phyloP scores from a whole-genome alignment of 2,113 vertebrate species.

The Tapirus terrestris region DNA sequence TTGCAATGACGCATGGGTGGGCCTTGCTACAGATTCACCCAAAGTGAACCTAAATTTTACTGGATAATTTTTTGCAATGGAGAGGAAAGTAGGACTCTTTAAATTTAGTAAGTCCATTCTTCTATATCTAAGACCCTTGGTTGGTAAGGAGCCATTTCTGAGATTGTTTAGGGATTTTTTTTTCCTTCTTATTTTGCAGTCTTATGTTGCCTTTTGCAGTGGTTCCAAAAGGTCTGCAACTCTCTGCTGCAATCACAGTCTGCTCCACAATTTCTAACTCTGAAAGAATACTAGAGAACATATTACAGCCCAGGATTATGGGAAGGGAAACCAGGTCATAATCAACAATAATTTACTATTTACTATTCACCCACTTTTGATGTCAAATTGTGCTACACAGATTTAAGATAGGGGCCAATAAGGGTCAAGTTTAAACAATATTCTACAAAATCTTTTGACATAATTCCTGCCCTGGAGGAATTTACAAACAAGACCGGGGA shows the following conservation, averaged over 20 bases:
- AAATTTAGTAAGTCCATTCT: not conserved
- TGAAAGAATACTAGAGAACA: not conserved
- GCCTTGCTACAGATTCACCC: not conserved
- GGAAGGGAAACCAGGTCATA: conserved; percentile 6
- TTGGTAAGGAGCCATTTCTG: not conserved
- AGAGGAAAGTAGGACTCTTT: not conserved
- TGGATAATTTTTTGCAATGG: conserved; percentile 16
- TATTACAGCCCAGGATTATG: not conserved
- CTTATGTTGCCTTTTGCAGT: not conserved
- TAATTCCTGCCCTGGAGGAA: not conserved
- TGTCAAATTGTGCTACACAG: not conserved
- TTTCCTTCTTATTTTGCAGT: not conserved
- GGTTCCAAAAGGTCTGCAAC: conserved; percentile 23
- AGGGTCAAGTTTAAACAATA: not conserved
- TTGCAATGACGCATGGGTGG: not conserved
- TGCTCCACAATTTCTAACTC: not conserved
- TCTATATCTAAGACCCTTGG: not conserved
- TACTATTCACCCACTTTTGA: conserved; percentile 14
- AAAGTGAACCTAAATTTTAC: conserved; percentile 12
- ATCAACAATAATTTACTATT: not conserved
- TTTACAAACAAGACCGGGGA: not conserved
- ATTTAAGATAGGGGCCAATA: not conserved
- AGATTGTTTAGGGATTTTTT: not conserved
- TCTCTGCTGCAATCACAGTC: not conserved
- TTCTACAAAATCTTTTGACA: not conserved